Evolutionary conservation across 1,140 invertebrate species (phyloP), one percentile per base, ranked within the genome.

Genomic region (Oryctes rhinoceros): DNA sequence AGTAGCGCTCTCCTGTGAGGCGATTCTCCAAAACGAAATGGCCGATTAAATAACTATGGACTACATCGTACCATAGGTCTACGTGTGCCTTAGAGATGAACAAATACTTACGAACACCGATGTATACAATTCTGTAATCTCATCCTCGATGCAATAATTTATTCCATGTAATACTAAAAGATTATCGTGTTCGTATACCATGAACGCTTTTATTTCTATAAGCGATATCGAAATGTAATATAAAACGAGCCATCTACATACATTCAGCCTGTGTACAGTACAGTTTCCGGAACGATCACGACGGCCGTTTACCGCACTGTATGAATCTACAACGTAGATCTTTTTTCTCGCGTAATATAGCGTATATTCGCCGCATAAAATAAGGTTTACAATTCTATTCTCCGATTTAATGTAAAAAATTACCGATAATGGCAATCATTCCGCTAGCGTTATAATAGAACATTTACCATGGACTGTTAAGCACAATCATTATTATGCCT

Each of bases 401-500:
- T 71, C 9, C 6, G 35, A 37, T 71, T 71, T 71, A 71, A 71
- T 71, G 35, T 20, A 71, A 71, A 30, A 71, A 71, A 71, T 71
- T 71, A 71, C 65, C 65, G 65, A 71, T 71, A 71, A 71, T 71
- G 37, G 37, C 65, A 71, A 71, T 71, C 65, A 71, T 71, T 71
- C 65, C 24, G 65, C 65, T 24, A 71, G 24, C 35, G 65, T 71
- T 71, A 71, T 71, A 71, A 71, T 71, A 24, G 20, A 30, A 71
- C 65, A 71, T 71, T 71, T 71, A 71, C 65, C 65, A 71, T 37
- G 65, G 65, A 35, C 24, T 71, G 35, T 71, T 71, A 71, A 71
- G 35, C 65, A 71, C 65, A 71, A 71, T 71, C 18, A 71, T 30
- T 53, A 53, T 53, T 59, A 59, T 59, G 20, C 35, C 35, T 71